phyloP scores from a whole-genome alignment of 2,888 invertebrate genomes.

The Xylota sylvarum region DNA sequence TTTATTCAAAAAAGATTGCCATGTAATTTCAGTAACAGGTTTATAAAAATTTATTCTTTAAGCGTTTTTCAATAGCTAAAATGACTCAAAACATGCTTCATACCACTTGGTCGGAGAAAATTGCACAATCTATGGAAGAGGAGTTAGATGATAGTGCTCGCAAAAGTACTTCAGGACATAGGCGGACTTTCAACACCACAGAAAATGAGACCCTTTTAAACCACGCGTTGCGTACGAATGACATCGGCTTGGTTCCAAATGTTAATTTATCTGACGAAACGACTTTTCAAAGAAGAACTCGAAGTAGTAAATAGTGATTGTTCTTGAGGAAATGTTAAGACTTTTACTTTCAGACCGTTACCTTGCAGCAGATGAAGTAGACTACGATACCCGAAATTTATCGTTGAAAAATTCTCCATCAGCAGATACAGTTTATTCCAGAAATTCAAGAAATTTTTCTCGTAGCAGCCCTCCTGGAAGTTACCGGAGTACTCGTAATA shows the following conservation, averaged over 20 bases:
- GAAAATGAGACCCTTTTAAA: constrained; percentile 26
- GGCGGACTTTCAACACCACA: constrained; percentile 10
- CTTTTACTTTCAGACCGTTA: constrained; percentile 5
- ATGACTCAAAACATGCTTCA: constrained; percentile 18
- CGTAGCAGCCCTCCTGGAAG: constrained; percentile 49
- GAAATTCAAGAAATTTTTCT: constrained; percentile 33
- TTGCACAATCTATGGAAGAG: constrained; percentile 29
- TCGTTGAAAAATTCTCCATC: constrained; percentile 35
- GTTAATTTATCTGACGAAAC: constrained; percentile 14
- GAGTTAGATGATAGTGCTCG: constrained; percentile 11
- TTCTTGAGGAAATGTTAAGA: neutral
- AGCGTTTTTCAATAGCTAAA: neutral
- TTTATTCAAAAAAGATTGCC: constrained; percentile 22
- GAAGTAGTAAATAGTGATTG: constrained; percentile 8
- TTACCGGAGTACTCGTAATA: constrained; percentile 30
- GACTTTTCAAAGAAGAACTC: constrained; percentile 8
- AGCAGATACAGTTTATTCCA: constrained; percentile 43
- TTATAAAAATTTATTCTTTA: neutral
- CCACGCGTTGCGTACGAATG: neutral
- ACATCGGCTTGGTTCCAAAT: constrained; percentile 3
- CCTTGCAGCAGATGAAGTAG: constrained; percentile 44
- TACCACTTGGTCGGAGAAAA: constrained; percentile 34
- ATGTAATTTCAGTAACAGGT: constrained; percentile 14
- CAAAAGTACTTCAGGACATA: neutral
- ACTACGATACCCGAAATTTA: constrained; percentile 43